Conservation (phyloP, 2,888 invertebrate genomes). For the Neoscelio sp. region DNA sequence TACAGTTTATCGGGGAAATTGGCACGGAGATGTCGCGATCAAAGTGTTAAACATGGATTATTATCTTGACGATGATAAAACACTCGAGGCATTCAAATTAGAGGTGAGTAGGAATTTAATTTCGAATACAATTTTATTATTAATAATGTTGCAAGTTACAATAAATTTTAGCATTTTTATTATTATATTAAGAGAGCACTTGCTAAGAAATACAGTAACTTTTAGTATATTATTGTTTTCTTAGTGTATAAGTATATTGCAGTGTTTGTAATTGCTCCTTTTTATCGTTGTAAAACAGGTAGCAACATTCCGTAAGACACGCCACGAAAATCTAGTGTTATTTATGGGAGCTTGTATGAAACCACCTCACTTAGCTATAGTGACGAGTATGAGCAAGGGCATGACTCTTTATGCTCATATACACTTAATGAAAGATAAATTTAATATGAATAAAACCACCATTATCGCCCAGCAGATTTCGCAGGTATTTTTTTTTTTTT, state of each 20-base stretch:
- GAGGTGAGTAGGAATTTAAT: too few species aligned
- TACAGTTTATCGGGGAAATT: slow-evolving; percentile 96
- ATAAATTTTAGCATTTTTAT: too few species aligned
- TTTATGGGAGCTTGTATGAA: slow-evolving; percentile 99
- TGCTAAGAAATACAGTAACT: too few species aligned
- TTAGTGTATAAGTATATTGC: slow-evolving; percentile 15
- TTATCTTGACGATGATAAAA: slow-evolving; percentile 92
- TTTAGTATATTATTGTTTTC: slow-evolving; percentile 17
- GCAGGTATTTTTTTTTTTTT: slow-evolving; percentile 89
- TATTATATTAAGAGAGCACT: too few species aligned
- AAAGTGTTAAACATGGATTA: slow-evolving; percentile 97
- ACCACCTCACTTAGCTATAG: slow-evolving; percentile 97
- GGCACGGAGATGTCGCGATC: slow-evolving; percentile 99
- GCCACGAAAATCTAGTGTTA: slow-evolving; percentile 98
- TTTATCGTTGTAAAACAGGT: slow-evolving; percentile 84
- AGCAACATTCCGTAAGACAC: slow-evolving; percentile 97
- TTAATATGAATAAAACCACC: slow-evolving; percentile 96
- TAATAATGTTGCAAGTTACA: too few species aligned
- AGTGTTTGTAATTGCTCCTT: slow-evolving; percentile 1
- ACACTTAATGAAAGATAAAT: slow-evolving; percentile 96
- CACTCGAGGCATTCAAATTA: slow-evolving; percentile 96
- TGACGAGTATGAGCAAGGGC: slow-evolving; percentile 98
- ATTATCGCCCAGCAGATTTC: slow-evolving; percentile 98
- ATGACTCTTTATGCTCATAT: slow-evolving; percentile 97
- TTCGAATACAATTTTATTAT: slow-evolving; percentile 27